Evolutionary conservation across 2,888 invertebrate genomes (phyloP).

Genomic region (Drosophila cognata): DNA sequence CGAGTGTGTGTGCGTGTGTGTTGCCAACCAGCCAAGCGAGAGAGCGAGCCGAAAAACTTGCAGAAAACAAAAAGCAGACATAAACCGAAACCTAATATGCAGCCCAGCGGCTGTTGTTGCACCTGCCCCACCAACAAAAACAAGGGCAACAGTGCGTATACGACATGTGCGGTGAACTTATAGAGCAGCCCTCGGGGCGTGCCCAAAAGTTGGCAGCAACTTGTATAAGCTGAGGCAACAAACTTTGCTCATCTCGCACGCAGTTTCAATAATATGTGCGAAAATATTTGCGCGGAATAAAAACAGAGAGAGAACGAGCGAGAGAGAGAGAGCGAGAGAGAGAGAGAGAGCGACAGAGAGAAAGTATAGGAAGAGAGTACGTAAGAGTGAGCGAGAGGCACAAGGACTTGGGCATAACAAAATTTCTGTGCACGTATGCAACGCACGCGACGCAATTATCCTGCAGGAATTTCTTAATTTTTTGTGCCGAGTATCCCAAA

Average conservation of each 20-base stretch:
- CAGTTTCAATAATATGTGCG: conserved; percentile 69
- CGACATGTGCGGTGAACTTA: conserved; percentile 37
- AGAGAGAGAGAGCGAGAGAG: neutral
- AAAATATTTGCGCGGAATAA: conserved; percentile 59
- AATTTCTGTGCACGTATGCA: conserved; percentile 49
- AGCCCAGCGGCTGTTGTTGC: conserved; percentile 31
- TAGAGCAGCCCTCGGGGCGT: conserved; percentile 35
- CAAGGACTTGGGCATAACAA: conserved; percentile 2
- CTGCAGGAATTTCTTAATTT: conserved; percentile 73
- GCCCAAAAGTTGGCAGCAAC: conserved; percentile 34
- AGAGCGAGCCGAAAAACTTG: conserved; percentile 18
- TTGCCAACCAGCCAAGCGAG: conserved; percentile 45
- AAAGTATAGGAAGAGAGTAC: fast-evolving
- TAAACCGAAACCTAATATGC: conserved; percentile 9
- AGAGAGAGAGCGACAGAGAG: neutral
- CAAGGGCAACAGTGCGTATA: neutral
- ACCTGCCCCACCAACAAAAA: conserved; percentile 18
- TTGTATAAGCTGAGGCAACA: conserved; percentile 18
- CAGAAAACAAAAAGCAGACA: conserved; percentile 20
- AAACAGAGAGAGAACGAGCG: conserved; percentile 6
- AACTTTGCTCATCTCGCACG: conserved; percentile 48
- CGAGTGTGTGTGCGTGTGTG: conserved; percentile 30
- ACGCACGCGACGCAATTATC: conserved; percentile 67
- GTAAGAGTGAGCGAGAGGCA: neutral
- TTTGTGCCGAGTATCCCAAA: conserved; percentile 28